These are phyloP conservation scores for Ophion ellenae DNA, from an alignment of 2,888 invertebrate genomes.

Conservation along the genomic window DNA sequence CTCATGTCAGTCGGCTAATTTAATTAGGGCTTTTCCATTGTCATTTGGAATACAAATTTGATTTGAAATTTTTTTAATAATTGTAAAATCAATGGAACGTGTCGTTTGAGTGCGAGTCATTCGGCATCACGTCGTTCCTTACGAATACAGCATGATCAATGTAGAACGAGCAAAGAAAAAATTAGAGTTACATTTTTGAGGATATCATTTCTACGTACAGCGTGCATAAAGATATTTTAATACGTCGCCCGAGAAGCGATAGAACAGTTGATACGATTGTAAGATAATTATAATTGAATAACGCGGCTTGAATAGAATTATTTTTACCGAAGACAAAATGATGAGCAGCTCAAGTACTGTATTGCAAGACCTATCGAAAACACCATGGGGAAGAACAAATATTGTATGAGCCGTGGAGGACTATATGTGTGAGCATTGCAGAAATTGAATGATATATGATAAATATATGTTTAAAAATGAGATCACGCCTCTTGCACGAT, in stretches of 20 bases:
- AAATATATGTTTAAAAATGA: slow-evolving; percentile 81
- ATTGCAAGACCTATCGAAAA: slow-evolving; percentile 58
- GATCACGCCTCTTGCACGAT: background rate
- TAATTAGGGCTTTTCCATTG: slow-evolving; percentile 33
- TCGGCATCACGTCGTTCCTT: slow-evolving; percentile 78
- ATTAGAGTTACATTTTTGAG: slow-evolving; percentile 66
- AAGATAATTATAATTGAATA: slow-evolving; percentile 79
- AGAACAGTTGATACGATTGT: slow-evolving; percentile 74
- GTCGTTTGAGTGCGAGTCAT: slow-evolving; percentile 73
- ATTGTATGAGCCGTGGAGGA: slow-evolving; percentile 67
- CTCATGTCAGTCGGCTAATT: slow-evolving; percentile 45
- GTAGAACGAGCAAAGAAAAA: slow-evolving; percentile 44
- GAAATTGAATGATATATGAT: slow-evolving; percentile 76
- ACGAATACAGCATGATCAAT: slow-evolving; percentile 69
- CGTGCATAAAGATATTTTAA: slow-evolving; percentile 82
- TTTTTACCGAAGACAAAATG: slow-evolving; percentile 71
- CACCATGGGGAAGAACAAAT: slow-evolving; percentile 41
- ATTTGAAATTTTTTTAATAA: background rate
- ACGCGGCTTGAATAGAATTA: slow-evolving; percentile 69
- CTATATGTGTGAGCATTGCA: slow-evolving; percentile 79
- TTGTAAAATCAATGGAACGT: slow-evolving; percentile 74
- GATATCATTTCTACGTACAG: slow-evolving; percentile 69
- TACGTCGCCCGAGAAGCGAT: slow-evolving; percentile 81
- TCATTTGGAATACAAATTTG: background rate
- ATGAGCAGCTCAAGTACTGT: slow-evolving; percentile 77